Evolutionary conservation across 2,888 invertebrate genomes (phyloP).

Genomic region (Saturnia pavonia): DNA sequence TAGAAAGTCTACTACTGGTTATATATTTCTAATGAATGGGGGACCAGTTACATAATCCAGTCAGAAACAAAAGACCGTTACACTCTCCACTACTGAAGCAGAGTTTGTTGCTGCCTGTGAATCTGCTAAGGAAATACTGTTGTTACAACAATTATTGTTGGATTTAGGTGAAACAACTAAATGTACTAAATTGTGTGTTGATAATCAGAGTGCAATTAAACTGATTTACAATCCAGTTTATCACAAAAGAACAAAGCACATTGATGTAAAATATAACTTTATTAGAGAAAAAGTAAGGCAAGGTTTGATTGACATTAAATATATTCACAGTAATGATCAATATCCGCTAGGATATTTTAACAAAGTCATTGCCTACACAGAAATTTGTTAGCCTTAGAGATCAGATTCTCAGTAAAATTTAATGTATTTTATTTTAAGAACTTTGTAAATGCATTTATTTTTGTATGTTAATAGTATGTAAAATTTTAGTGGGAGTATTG

Average conservation of each 20-base stretch:
- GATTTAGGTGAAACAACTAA: conserved; percentile 26
- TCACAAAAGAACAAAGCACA: conserved; percentile 33
- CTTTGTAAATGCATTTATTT: too few relatives aligned
- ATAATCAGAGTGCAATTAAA: conserved; percentile 36
- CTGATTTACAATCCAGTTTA: conserved; percentile 35
- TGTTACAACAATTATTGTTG: conserved; percentile 26
- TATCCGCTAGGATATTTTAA: conserved; percentile 8
- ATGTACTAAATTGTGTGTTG: conserved; percentile 24
- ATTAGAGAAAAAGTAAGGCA: conserved; percentile 32
- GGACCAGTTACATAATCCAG: conserved; percentile 36
- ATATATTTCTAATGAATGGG: conserved; percentile 37
- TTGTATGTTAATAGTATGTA: too few relatives aligned
- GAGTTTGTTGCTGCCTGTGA: conserved; percentile 33
- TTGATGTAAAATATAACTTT: too few relatives aligned
- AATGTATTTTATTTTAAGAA: too few relatives aligned
- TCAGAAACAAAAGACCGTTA: conserved; percentile 31
- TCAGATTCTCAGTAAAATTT: too few relatives aligned
- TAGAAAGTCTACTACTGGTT: conserved; percentile 36
- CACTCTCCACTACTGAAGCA: conserved; percentile 32
- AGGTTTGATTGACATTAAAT: conserved; percentile 22
- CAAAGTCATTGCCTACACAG: conserved; percentile 16
- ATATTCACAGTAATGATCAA: background rate
- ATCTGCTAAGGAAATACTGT: conserved; percentile 28
- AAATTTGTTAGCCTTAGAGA: too few relatives aligned
- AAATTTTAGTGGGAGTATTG: too few relatives aligned